Conservation (phyloP, 35 echinoderm and acorn worm species). For the Apostichopus californicus region DNA sequence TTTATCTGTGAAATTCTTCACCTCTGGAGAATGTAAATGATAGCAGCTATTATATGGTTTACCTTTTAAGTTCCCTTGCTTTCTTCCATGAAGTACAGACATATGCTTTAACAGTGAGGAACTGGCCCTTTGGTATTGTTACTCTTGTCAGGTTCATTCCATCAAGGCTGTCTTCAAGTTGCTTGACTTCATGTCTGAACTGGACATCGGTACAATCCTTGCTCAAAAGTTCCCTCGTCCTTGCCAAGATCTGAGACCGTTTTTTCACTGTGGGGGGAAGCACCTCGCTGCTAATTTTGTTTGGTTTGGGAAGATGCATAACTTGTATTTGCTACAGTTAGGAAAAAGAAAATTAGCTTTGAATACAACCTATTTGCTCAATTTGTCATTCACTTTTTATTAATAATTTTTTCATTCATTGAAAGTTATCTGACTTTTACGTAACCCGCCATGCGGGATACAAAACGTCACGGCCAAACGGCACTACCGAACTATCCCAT, state of each 20-base stretch:
- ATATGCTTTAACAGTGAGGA: constrained; percentile 39
- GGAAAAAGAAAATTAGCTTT: too few relatives aligned
- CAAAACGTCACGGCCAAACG: too few relatives aligned
- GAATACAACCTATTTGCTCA: too few relatives aligned
- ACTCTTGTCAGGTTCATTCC: constrained; percentile 1
- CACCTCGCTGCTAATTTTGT: not conserved
- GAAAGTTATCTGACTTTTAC: too few relatives aligned
- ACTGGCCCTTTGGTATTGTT: constrained; percentile 21
- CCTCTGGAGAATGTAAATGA: too few relatives aligned
- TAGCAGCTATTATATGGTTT: too few relatives aligned
- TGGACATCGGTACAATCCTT: constrained; percentile 31
- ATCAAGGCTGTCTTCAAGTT: not conserved
- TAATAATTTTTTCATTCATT: too few relatives aligned
- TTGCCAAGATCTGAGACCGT: not conserved
- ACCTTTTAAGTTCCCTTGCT: too few relatives aligned
- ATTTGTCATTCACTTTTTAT: too few relatives aligned
- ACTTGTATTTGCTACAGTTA: not conserved
- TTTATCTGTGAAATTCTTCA: too few relatives aligned
- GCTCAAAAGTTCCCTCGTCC: constrained; percentile 2
- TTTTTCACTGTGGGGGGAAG: not conserved
- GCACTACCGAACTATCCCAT: too few relatives aligned
- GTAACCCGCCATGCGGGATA: too few relatives aligned
- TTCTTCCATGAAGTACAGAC: constrained; percentile 42
- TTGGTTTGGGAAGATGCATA: constrained; percentile 39
- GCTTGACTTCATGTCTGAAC: constrained; percentile 21